Conservation (phyloP, 2,797 vertebrate genomes). For the Sebastes nivosus region DNA sequence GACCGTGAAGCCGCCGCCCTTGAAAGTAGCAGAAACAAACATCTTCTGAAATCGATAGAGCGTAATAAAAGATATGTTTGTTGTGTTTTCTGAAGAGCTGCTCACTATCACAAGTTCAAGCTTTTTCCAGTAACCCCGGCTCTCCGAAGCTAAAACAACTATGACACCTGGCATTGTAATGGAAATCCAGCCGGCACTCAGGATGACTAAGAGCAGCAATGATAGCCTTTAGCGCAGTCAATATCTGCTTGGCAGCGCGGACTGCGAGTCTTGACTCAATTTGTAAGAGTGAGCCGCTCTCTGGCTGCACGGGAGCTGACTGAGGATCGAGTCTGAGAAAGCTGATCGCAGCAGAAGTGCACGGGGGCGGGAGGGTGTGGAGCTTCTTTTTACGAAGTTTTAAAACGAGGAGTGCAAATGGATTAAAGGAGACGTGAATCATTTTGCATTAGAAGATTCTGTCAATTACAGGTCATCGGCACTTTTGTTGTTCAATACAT, state of each 20-base stretch:
- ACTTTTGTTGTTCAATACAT: conserved; percentile 42
- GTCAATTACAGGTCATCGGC: conserved; percentile 40
- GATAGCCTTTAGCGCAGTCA: conserved; percentile 58
- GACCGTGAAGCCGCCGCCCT: conserved; percentile 25
- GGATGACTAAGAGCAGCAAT: conserved; percentile 58
- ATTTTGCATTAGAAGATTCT: conserved; percentile 42
- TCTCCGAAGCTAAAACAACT: conserved; percentile 28
- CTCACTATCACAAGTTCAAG: conserved; percentile 25
- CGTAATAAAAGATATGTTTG: conserved; percentile 46
- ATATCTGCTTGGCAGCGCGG: conserved; percentile 63
- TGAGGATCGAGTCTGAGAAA: conserved; percentile 38
- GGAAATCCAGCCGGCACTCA: conserved; percentile 54
- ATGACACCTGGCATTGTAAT: conserved; percentile 52
- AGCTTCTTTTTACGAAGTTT: conserved; percentile 22
- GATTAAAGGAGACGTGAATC: conserved; percentile 46
- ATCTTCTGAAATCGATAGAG: conserved; percentile 43
- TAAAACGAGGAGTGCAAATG: conserved; percentile 29
- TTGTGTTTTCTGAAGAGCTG: conserved; percentile 24
- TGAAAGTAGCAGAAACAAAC: conserved; percentile 26
- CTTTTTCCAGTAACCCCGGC: conserved; percentile 20
- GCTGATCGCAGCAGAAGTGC: conserved; percentile 30
- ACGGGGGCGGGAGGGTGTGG: no score
- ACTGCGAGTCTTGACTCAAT: conserved; percentile 59
- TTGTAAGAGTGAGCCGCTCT: conserved; percentile 57
- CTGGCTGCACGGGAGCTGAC: conserved; percentile 20